These are phyloP conservation scores for Cartodere bifasciata DNA, from an alignment of 2,888 invertebrate genomes.

Conservation along the genomic window DNA sequence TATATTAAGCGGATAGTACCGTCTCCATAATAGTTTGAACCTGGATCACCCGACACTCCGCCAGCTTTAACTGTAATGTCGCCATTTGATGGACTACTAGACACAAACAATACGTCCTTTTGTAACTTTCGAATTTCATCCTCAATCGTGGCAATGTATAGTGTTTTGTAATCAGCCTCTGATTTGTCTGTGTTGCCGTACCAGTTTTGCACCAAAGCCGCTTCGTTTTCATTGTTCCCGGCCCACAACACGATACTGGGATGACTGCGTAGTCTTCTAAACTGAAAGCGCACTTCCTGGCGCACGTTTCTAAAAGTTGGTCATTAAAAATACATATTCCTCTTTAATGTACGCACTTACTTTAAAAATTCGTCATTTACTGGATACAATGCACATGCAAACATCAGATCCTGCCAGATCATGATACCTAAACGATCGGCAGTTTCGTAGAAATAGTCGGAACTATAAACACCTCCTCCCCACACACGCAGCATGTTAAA, in stretches of 20 bases:
- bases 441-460: conserved; percentile 73
- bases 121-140: conserved; percentile 50
- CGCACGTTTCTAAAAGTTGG: conserved; percentile 46
- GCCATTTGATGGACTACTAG: conserved; percentile 91
- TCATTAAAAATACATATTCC: conserved; percentile 1
- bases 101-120: conserved; percentile 49
- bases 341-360: conserved; percentile 27
- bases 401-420: conserved; percentile 98
- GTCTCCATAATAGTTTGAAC: conserved; percentile 72
- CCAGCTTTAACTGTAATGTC: conserved; percentile 56
- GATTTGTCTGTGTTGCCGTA: conserved; percentile 37
- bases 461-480: conserved; percentile 97
- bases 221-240: conserved; percentile 97
- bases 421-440: conserved; percentile 84
- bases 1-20: conserved; percentile 39
- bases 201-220: conserved; percentile 75
- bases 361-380: conserved; percentile 54
- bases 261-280: conserved; percentile 71
- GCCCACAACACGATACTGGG: conserved; percentile 82
- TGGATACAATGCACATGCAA: conserved; percentile 93
- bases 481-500: conserved; percentile 95
- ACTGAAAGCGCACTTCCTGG: conserved; percentile 69
- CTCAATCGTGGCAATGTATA: conserved; percentile 70
- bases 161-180: conserved; percentile 62
- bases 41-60: conserved; percentile 67